Conservation (phyloP, 1,140 invertebrate genomes). For the Apolygus lucorum region DNA sequence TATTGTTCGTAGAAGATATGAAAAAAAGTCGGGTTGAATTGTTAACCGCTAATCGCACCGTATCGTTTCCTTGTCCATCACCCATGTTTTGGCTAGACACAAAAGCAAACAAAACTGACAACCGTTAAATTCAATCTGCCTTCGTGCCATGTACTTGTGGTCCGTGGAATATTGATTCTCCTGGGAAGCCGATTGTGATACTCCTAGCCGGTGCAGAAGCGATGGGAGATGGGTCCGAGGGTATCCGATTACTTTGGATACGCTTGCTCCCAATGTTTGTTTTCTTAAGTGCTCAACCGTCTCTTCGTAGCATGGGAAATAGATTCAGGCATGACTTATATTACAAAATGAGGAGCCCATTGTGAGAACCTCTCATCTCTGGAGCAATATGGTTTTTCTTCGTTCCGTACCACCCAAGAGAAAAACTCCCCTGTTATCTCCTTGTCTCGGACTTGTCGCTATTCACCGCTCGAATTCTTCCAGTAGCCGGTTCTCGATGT, state of each 20-base stretch:
- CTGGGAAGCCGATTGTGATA: slow-evolving; percentile 18
- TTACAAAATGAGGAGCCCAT: slow-evolving; percentile 3
- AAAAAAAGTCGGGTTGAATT: neutral
- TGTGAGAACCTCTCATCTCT: slow-evolving; percentile 1
- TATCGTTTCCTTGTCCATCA: neutral
- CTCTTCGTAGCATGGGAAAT: slow-evolving; percentile 9
- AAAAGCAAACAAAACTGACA: slow-evolving; percentile 22
- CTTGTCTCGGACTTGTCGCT: neutral
- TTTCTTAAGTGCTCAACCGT: slow-evolving; percentile 19
- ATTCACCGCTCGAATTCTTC: neutral
- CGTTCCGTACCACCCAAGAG: neutral
- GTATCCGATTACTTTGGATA: slow-evolving; percentile 20
- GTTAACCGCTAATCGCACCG: neutral
- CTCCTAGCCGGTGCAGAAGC: neutral
- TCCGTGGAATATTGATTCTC: slow-evolving; percentile 23
- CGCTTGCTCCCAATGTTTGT: slow-evolving; percentile 18
- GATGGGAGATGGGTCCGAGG: neutral
- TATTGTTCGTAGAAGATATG: neutral
- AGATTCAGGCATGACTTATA: slow-evolving; percentile 16
- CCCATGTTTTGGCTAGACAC: neutral
- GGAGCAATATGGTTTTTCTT: slow-evolving; percentile 2
- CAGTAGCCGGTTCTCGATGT: neutral
- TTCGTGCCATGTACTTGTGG: slow-evolving; percentile 5
- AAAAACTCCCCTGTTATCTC: neutral
- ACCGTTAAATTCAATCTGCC: slow-evolving; percentile 19